These are phyloP conservation scores for Cynopterus brachyotis DNA, from an alignment of 2,113 vertebrate species.

Conservation along the genomic window DNA sequence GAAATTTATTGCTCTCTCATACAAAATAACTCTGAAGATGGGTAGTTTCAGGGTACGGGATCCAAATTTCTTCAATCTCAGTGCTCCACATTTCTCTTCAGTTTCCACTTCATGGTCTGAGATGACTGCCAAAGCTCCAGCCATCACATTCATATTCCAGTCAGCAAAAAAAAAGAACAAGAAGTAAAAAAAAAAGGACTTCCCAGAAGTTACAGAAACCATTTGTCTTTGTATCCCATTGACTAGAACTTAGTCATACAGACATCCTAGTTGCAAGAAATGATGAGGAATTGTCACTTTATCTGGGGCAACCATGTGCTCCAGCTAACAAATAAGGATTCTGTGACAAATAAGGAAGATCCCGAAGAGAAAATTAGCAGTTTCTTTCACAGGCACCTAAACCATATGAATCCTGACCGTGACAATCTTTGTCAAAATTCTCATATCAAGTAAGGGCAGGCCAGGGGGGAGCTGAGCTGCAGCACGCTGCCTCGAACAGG, in stretches of 20 bases:
- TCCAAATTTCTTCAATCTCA: neutral
- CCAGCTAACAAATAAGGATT: neutral
- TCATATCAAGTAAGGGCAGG: neutral
- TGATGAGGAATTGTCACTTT: neutral
- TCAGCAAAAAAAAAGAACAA: neutral
- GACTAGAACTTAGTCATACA: neutral
- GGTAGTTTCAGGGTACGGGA: neutral
- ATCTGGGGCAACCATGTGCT: neutral
- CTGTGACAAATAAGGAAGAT: neutral
- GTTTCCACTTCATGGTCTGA: neutral
- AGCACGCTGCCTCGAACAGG: accelerated
- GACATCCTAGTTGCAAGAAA: neutral
- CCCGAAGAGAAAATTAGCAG: neutral
- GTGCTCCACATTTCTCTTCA: neutral
- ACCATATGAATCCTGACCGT: neutral
- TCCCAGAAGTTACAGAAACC: neutral
- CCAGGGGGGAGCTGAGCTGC: neutral
- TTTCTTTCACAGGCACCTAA: neutral
- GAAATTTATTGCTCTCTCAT: neutral
- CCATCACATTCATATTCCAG: neutral
- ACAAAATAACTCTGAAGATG: neutral
- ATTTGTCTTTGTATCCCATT: neutral
- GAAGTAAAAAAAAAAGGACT: neutral
- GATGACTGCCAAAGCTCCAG: neutral
- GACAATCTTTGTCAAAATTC: neutral